Percentiles rank a stretch among this genome's conserved stretches.
These are phyloP conservation scores for Sinocyclocheilus anophthalmus DNA, from an alignment of 2,113 vertebrate genomes.

Conservation along the genomic window DNA sequence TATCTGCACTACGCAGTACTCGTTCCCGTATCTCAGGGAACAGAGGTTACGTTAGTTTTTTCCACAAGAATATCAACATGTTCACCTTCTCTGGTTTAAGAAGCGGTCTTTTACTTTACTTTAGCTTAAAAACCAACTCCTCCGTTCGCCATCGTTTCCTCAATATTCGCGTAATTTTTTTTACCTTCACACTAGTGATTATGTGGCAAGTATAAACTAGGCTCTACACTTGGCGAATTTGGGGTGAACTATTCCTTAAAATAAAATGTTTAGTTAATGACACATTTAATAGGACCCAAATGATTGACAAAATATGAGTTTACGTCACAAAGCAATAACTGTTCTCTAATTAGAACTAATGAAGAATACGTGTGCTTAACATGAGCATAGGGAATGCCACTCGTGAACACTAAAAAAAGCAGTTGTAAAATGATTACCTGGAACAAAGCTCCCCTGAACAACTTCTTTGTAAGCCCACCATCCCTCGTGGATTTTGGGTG, in stretches of 20 bases:
- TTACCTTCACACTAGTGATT: too few relatives aligned
- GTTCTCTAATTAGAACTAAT: background rate
- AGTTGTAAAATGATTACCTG: conserved; percentile 80
- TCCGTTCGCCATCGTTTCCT: too few relatives aligned
- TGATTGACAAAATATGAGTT: background rate
- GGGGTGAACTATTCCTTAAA: background rate
- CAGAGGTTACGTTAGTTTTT: too few relatives aligned
- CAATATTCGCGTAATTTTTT: too few relatives aligned
- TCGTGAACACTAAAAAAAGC: conserved; percentile 1
- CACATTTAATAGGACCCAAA: background rate
- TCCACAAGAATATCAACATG: too few relatives aligned
- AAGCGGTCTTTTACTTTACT: too few relatives aligned
- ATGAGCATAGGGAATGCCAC: background rate
- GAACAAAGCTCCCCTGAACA: conserved; percentile 99
- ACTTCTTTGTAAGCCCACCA: conserved; percentile 99
- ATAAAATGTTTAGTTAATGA: background rate
- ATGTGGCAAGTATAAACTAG: too few relatives aligned
- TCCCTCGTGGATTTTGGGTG: conserved; percentile 97
- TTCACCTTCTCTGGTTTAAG: too few relatives aligned
- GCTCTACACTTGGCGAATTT: too few relatives aligned
- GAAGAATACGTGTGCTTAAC: background rate
- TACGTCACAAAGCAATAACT: background rate
- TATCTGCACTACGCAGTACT: too few relatives aligned
- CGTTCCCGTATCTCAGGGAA: too few relatives aligned
- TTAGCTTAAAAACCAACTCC: too few relatives aligned